Conservation (phyloP, 2,888 invertebrate genomes). For the Patella pellucida region DNA sequence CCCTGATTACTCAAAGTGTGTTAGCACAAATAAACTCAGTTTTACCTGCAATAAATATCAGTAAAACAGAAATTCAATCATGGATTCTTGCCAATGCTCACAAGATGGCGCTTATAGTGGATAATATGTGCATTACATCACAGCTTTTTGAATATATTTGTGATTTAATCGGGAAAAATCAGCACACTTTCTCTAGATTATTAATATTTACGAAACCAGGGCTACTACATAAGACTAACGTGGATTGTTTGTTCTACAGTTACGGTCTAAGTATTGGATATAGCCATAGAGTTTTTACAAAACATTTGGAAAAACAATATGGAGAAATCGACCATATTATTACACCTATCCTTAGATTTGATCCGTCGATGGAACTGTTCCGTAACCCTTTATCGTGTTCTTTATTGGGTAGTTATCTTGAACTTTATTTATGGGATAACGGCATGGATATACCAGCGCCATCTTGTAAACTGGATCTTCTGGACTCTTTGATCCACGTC, state of each 20-base stretch:
- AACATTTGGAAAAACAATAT: conserved; percentile 31
- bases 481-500: not conserved
- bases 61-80: conserved; percentile 25
- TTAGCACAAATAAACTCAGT: not conserved
- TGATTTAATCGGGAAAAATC: conserved; percentile 29
- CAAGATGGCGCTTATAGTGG: conserved; percentile 39
- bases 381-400: conserved; percentile 39
- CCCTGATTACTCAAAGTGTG: not conserved
- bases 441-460: conserved; percentile 1
- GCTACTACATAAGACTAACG: conserved; percentile 30
- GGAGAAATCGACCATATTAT: conserved; percentile 31
- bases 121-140: conserved; percentile 36
- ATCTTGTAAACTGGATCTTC: not conserved
- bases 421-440: conserved; percentile 9
- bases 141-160: conserved; percentile 34
- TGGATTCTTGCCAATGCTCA: conserved; percentile 36
- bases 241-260: conserved; percentile 39
- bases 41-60: not conserved
- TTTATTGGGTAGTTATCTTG: conserved; percentile 30
- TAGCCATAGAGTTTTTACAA: conserved; percentile 32
- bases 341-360: conserved; percentile 28
- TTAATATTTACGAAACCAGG: conserved; percentile 32
- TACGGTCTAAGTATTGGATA: conserved; percentile 40
- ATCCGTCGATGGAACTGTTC: conserved; percentile 35
- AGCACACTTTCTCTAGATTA: conserved; percentile 36